Percentiles rank a stretch among this genome's conserved stretches.
Evolutionary conservation across 2,797 vertebrate genomes (phyloP).

Genomic region (Malurus splendens): DNA sequence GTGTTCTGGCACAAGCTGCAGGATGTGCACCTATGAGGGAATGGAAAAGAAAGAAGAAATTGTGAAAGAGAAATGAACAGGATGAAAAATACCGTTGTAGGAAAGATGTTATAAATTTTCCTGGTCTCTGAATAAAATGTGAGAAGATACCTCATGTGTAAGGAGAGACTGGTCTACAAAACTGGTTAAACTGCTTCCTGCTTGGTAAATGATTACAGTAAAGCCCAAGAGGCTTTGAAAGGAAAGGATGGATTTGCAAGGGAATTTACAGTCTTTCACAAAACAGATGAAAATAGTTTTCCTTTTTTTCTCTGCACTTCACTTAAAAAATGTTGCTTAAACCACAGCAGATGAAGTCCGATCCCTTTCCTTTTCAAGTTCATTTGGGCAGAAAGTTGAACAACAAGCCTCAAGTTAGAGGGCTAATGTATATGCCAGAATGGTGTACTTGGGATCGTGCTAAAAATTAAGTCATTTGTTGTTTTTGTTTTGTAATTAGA

Average conservation of each 20-base stretch:
- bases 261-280: background rate
- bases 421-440: background rate
- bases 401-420: background rate
- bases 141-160: background rate
- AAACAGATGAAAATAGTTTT: background rate
- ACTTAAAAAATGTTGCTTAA: background rate
- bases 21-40: background rate
- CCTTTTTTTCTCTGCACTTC: background rate
- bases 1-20: background rate
- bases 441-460: background rate
- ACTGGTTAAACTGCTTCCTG: background rate
- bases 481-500: background rate
- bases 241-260: background rate
- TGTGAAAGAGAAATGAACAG: background rate
- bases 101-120: background rate
- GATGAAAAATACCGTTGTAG: background rate
- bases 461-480: background rate
- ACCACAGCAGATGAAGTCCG: background rate
- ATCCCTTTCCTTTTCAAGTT: background rate
- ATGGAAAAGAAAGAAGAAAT: background rate
- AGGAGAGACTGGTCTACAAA: background rate
- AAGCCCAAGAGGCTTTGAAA: background rate
- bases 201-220: background rate
- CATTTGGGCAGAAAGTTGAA: background rate
- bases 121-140: background rate